Evolutionary conservation across 2,113 vertebrate species (phyloP).

Genomic region (Baryphthengus martii): DNA sequence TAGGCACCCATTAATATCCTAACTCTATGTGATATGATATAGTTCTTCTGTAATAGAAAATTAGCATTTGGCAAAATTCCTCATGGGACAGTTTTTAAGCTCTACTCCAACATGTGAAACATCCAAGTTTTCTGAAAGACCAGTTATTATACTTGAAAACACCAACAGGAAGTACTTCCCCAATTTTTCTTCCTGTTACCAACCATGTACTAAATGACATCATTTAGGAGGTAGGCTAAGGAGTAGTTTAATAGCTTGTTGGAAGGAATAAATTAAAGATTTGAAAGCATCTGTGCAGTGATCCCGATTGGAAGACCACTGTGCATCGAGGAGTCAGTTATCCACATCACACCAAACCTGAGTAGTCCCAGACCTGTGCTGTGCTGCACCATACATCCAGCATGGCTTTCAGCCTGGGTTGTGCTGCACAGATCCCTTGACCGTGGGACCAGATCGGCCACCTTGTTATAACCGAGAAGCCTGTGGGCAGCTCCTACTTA

Average conservation of each 20-base stretch:
- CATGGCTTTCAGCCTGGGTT: not conserved
- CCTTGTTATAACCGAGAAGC: not conserved
- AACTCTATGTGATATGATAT: not conserved
- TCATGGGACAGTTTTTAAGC: not conserved
- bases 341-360: rapidly evolving
- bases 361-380: not conserved
- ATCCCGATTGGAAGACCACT: not conserved
- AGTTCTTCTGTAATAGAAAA: not conserved
- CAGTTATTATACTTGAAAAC: not conserved
- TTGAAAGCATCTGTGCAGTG: not conserved
- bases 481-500: not conserved
- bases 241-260: not conserved
- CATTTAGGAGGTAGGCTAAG: not conserved
- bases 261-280: not conserved
- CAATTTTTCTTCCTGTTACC: not conserved
- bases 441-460: not conserved
- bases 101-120: not conserved
- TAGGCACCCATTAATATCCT: not conserved
- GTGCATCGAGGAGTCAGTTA: not conserved
- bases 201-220: not conserved
- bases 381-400: rapidly evolving
- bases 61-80: not conserved
- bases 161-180: not conserved
- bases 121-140: not conserved
- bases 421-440: not conserved